Evolutionary conservation across 92 coral and sea anemone genomes (phyloP), one percentile per base, ranked within the genome.

Genomic region (Paramuricea clavata): DNA sequence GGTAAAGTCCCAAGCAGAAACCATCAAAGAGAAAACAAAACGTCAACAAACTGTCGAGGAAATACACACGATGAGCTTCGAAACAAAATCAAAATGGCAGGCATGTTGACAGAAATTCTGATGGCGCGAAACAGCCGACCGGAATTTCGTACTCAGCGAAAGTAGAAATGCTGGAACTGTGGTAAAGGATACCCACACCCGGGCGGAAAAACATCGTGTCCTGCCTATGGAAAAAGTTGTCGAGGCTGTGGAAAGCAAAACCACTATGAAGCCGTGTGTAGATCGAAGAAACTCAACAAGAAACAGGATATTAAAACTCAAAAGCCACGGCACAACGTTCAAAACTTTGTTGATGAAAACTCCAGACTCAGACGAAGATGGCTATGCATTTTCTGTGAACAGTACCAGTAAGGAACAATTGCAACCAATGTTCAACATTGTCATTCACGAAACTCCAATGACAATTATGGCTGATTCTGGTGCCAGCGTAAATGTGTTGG

Each of bases 1-100:
- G 89, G 81, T 34, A 88, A 82, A 34, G 83, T 78, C 52, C 5
- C 92, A 67, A 19, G 92, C 76, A 56, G 74, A 83, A 47, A 49
- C 25, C 12, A 81, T 82, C 11, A 87, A 74, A 68, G 83, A 57
- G 28, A 3, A 80, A 60, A 69, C 10, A 16, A 19, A 22, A 32
- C 36, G 70, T 39, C 10, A 39, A 39, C 10, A 4, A 39, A 39
- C 4, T 39, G 44, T 39, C 44, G 44, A 10, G 44, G 4, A 39
- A 39, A 39, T 39, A 39, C 44, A 39, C 44, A 4, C 44, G 44
- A 39, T 4, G 10, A 39, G 44, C 44, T 39, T 39, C 5, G 44
- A 39, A 39, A 10, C 4, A 10, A 39, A 39, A 39, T 39, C 44
- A 39, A 39, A 4, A 39, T 4, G 44, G 10, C 44, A 10, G 17